Conservation (phyloP, 1,140 invertebrate species). For the Gonatopus flavifemur region DNA sequence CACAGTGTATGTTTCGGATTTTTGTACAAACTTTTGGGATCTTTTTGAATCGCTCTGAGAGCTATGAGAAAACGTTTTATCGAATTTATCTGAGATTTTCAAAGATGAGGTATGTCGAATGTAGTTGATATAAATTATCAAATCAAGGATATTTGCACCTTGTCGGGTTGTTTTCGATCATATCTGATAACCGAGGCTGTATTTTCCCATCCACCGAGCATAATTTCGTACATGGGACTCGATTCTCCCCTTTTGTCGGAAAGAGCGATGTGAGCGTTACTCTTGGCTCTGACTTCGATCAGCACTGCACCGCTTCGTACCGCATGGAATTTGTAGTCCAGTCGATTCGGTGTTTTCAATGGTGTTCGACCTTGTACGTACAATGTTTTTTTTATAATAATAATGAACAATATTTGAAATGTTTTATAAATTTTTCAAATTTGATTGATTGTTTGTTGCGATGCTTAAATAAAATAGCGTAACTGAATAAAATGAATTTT, state of each 20-base stretch:
- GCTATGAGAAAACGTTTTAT: too few relatives aligned
- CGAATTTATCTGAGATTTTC: too few relatives aligned
- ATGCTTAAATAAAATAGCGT: too few relatives aligned
- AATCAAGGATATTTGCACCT: slow-evolving; percentile 52
- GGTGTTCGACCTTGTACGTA: slow-evolving; percentile 48
- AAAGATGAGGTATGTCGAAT: too few relatives aligned
- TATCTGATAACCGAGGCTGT: slow-evolving; percentile 64
- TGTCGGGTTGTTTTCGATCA: slow-evolving; percentile 65
- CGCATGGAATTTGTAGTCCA: slow-evolving; percentile 63
- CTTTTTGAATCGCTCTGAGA: too few relatives aligned
- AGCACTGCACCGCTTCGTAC: slow-evolving; percentile 57
- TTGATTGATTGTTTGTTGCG: too few relatives aligned
- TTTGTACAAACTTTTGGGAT: too few relatives aligned
- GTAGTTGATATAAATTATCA: too few relatives aligned
- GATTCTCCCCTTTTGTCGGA: slow-evolving; percentile 56
- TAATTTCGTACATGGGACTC: slow-evolving; percentile 64
- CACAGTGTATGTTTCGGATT: too few relatives aligned
- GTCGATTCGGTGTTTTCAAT: slow-evolving; percentile 60
- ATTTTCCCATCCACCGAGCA: slow-evolving; percentile 67
- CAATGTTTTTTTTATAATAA: neutral
- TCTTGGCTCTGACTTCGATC: slow-evolving; percentile 61
- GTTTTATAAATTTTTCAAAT: too few relatives aligned
- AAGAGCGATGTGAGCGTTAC: slow-evolving; percentile 65
- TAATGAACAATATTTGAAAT: too few relatives aligned
- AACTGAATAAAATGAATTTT: too few relatives aligned